Percentiles rank a stretch among this genome's conserved stretches.
phyloP scores from a whole-genome alignment of 2,113 vertebrate species.

The Todiramphus chloris region DNA sequence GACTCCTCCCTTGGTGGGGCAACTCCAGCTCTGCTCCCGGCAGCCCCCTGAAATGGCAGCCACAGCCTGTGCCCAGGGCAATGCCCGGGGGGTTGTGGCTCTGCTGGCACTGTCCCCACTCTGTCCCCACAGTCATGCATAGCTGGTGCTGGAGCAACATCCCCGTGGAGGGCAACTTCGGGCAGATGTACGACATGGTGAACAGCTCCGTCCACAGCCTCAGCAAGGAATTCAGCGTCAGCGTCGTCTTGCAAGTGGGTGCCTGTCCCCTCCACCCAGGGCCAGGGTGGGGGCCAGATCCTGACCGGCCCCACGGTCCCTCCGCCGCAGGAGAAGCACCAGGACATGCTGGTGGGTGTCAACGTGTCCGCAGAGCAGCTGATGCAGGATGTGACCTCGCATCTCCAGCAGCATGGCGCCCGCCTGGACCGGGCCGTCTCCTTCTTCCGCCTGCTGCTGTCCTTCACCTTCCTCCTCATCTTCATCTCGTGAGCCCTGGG shows the following conservation, averaged over 20 bases:
- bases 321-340: constrained; percentile 59
- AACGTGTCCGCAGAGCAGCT: constrained; percentile 37
- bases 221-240: constrained; percentile 75
- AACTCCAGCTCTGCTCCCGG: not conserved
- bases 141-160: constrained; percentile 80
- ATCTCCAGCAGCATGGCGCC: constrained; percentile 28
- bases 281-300: rapidly evolving
- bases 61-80: rapidly evolving
- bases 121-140: constrained; percentile 70
- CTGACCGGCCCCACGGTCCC: not conserved
- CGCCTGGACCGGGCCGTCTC: constrained; percentile 30
- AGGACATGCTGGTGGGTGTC: constrained; percentile 38
- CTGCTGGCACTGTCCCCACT: no score
- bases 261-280: not conserved
- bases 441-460: constrained; percentile 71
- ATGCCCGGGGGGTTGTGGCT: no score
- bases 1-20: rapidly evolving
- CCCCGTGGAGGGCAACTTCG: constrained; percentile 92
- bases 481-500: constrained; percentile 70
- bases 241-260: constrained; percentile 73
- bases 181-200: constrained; percentile 81
- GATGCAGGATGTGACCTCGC: constrained; percentile 56
- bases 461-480: constrained; percentile 77
- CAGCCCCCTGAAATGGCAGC: no score
- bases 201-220: constrained; percentile 76